Conservation (phyloP, 2,888 invertebrate species). For the Rhorus exstirpatorius region DNA sequence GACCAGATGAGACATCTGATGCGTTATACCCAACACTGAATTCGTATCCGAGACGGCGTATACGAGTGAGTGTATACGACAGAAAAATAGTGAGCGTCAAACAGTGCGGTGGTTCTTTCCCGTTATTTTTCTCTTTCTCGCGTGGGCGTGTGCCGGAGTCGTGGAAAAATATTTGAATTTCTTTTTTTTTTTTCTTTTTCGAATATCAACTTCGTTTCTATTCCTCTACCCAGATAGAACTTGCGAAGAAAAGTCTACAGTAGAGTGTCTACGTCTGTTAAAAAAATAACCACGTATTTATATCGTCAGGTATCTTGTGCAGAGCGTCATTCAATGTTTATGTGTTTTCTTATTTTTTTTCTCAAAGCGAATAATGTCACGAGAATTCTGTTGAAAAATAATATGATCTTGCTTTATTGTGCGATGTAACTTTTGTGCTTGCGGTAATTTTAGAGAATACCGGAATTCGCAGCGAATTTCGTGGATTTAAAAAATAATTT, state of each 20-base stretch:
- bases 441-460: too few species aligned
- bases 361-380: too few species aligned
- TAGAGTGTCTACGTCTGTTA: too few species aligned
- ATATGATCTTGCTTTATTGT: too few species aligned
- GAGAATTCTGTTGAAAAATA: too few species aligned
- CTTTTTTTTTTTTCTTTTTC: slow-evolving; percentile 14
- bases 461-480: too few species aligned
- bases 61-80: slow-evolving; percentile 43
- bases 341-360: too few species aligned
- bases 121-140: slow-evolving; percentile 22
- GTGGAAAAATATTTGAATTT: slow-evolving; percentile 14
- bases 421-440: too few species aligned
- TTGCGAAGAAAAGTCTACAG: background rate
- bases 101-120: slow-evolving; percentile 56
- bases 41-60: slow-evolving; percentile 18
- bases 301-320: too few species aligned
- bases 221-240: background rate
- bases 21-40: slow-evolving; percentile 7
- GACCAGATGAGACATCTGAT: slow-evolving; percentile 42
- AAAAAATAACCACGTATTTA: too few species aligned
- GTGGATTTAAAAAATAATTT: too few species aligned
- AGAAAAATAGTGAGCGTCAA: slow-evolving; percentile 61
- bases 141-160: background rate
- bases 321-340: too few species aligned
- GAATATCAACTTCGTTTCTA: slow-evolving; percentile 32